phyloP scores from a whole-genome alignment of 2,797 vertebrate species.

The Enteromius anoplus region DNA sequence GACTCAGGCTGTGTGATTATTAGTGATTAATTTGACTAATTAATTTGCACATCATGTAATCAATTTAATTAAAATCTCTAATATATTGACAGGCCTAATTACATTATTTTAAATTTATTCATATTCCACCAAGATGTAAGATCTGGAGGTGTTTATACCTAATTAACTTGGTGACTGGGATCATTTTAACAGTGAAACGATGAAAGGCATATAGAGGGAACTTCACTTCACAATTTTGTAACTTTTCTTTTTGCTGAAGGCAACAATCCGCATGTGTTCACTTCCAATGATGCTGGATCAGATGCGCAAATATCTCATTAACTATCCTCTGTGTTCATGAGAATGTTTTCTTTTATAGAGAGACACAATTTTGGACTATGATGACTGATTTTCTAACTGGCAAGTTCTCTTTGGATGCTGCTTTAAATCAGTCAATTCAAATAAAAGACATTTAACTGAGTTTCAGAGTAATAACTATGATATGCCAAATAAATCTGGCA shows the following conservation, averaged over 20 bases:
- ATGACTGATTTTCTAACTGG: conserved; percentile 55
- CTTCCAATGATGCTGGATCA: conserved; percentile 47
- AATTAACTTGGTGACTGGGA: conserved; percentile 53
- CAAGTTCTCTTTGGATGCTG: conserved; percentile 30
- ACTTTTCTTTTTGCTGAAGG: conserved; percentile 35
- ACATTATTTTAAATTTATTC: conserved; percentile 24
- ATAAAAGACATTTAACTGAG: conserved; percentile 36
- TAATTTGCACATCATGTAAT: background rate
- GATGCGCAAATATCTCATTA: conserved; percentile 53
- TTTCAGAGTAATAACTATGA: conserved; percentile 29
- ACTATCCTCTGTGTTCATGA: conserved; percentile 42
- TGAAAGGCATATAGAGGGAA: conserved; percentile 48
- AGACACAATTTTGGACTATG: conserved; percentile 50
- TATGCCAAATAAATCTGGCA: conserved; percentile 33
- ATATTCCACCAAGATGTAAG: conserved; percentile 46
- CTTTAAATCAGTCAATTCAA: conserved; percentile 46
- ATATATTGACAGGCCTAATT: background rate
- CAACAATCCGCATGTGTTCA: conserved; percentile 46
- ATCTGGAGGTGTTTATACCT: conserved; percentile 53
- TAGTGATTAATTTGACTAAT: conserved; percentile 23
- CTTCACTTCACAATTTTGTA: conserved; percentile 1
- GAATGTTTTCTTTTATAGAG: conserved; percentile 47
- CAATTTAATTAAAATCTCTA: background rate
- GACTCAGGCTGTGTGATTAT: background rate
- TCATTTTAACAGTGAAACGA: conserved; percentile 23